Evolutionary conservation across 2,888 invertebrate genomes (phyloP).

Genomic region (Drosophila kambysellisi): DNA sequence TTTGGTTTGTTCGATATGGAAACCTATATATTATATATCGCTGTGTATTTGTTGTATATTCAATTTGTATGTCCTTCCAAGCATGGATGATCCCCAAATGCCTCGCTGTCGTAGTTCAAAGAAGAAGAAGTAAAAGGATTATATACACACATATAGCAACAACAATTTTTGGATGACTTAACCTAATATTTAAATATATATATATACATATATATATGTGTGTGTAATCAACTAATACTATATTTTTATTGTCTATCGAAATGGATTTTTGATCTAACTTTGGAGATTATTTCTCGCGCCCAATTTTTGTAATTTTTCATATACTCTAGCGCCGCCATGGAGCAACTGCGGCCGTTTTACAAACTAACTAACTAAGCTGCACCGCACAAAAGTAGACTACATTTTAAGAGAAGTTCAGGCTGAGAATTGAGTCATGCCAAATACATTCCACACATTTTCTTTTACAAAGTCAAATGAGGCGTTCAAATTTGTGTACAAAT

Average conservation of each 20-base stretch:
- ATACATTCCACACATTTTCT: slow-evolving; percentile 8
- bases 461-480: slow-evolving; percentile 8
- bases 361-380: slow-evolving; percentile 19
- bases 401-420: background rate
- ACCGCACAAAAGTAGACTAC: slow-evolving; percentile 55
- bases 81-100: slow-evolving; percentile 12
- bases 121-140: slow-evolving; percentile 2
- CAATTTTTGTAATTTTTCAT: slow-evolving; percentile 4
- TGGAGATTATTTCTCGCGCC: slow-evolving; percentile 24
- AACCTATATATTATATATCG: slow-evolving; percentile 13
- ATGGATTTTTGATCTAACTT: slow-evolving; percentile 4
- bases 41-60: slow-evolving; percentile 31
- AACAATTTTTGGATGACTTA: slow-evolving; percentile 6
- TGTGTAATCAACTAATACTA: slow-evolving; percentile 19
- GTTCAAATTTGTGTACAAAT: background rate
- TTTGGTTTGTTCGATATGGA: slow-evolving; percentile 22
- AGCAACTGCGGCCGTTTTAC: slow-evolving; percentile 15
- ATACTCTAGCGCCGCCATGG: slow-evolving; percentile 22
- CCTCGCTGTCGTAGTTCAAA: slow-evolving; percentile 46
- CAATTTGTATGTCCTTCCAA: slow-evolving; percentile 14
- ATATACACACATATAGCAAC: background rate
- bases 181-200: slow-evolving; percentile 3
- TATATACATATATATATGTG: background rate
- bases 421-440: slow-evolving; percentile 2
- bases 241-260: slow-evolving; percentile 40